Percentiles rank a stretch among this genome's conserved stretches.
These are phyloP conservation scores for Nannoperca obscura DNA, from an alignment of 2,797 vertebrate species.

Conservation along the genomic window DNA sequence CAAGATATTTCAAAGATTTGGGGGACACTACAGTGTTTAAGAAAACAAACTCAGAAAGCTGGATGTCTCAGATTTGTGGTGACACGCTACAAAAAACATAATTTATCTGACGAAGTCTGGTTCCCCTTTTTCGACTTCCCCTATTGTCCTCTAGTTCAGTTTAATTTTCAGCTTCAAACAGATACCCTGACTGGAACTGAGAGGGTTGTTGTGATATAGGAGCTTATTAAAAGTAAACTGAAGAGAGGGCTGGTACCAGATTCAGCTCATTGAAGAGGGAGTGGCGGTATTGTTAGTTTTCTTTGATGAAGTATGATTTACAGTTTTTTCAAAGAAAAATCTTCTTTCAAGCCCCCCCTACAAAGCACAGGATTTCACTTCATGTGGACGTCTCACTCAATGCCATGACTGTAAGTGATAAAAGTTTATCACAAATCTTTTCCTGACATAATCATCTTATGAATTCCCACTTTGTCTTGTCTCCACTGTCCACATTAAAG, in stretches of 20 bases:
- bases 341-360: constrained; percentile 36
- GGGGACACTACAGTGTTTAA: constrained; percentile 2
- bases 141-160: constrained; percentile 36
- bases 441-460: constrained; percentile 50
- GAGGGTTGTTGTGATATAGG: constrained; percentile 37
- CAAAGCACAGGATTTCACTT: constrained; percentile 45
- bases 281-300: constrained; percentile 40
- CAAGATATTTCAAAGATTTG: constrained; percentile 1
- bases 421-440: constrained; percentile 59
- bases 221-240: constrained; percentile 60
- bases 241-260: constrained; percentile 53
- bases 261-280: constrained; percentile 52
- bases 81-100: constrained; percentile 38
- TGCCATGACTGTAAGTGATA: constrained; percentile 45
- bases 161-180: constrained; percentile 65
- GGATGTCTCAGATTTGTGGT: constrained; percentile 30
- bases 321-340: constrained; percentile 32
- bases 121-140: constrained; percentile 32
- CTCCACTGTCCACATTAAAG: constrained; percentile 43
- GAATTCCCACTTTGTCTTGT: constrained; percentile 33
- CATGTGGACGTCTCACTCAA: constrained; percentile 52
- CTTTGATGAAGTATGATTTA: constrained; percentile 45
- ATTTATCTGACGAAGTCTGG: constrained; percentile 32
- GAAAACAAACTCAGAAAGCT: constrained; percentile 22
- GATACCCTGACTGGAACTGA: constrained; percentile 55